phyloP scores from a whole-genome alignment of 2,888 invertebrate genomes.

The Heliconius cydno region DNA sequence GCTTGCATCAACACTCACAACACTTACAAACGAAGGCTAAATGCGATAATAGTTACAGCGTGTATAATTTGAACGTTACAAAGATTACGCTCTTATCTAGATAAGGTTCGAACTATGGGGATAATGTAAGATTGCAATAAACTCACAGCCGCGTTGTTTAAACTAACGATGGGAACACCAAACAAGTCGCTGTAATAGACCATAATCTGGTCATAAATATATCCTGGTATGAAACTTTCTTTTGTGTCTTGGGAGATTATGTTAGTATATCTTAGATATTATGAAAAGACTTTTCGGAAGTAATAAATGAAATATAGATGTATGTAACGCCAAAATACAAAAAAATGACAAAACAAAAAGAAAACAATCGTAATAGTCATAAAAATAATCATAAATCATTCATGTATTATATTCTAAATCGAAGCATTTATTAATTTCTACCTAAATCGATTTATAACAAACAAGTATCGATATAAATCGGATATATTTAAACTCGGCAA shows the following conservation, averaged over 20 bases:
- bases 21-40: constrained; percentile 22
- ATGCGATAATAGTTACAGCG: constrained; percentile 22
- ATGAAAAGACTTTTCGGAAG: constrained; percentile 57
- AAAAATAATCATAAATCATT: neutral
- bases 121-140: constrained; percentile 47
- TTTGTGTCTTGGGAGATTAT: constrained; percentile 64
- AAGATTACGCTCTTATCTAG: constrained; percentile 37
- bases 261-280: constrained; percentile 57
- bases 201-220: constrained; percentile 62
- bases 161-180: constrained; percentile 65
- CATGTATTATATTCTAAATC: neutral
- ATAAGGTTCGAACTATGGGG: constrained; percentile 36
- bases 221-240: constrained; percentile 56
- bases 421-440: neutral
- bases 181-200: constrained; percentile 61
- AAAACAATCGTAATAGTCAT: constrained; percentile 56
- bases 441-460: constrained; percentile 73
- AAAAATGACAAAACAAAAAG: neutral
- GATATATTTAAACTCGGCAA: constrained; percentile 59
- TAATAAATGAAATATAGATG: constrained; percentile 49
- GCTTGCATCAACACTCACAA: constrained; percentile 33
- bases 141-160: constrained; percentile 50
- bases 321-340: neutral
- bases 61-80: constrained; percentile 25
- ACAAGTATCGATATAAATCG: constrained; percentile 69